A percentile compares a stretch with the other conserved stretches of the same genome.
phyloP scores from a whole-genome alignment of 2,888 invertebrate species.

The Tachystola acroxantha region DNA sequence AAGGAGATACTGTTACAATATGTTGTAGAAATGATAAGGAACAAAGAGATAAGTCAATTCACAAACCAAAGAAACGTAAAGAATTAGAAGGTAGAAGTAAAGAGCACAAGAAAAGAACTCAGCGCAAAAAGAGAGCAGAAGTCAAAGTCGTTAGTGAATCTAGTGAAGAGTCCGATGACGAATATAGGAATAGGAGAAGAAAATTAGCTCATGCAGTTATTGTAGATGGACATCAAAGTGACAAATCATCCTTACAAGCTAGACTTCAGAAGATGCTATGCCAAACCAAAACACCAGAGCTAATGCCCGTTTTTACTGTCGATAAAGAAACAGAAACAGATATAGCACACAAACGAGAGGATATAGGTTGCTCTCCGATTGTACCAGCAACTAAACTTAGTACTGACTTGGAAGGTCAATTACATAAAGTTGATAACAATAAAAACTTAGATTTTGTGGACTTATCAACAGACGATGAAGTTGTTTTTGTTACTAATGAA shows the following conservation, averaged over 20 bases:
- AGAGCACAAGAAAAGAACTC: slow-evolving; percentile 38
- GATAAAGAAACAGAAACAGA: slow-evolving; percentile 20
- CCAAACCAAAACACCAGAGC: slow-evolving; percentile 26
- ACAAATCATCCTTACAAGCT: slow-evolving; percentile 55
- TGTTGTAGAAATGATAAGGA: slow-evolving; percentile 23
- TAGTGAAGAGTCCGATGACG: slow-evolving; percentile 67
- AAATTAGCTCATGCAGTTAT: slow-evolving; percentile 76
- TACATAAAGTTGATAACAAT: slow-evolving; percentile 10
- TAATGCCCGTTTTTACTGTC: slow-evolving; percentile 15
- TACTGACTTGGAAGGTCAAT: slow-evolving; percentile 12
- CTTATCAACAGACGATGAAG: slow-evolving; percentile 36
- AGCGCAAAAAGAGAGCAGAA: slow-evolving; percentile 32
- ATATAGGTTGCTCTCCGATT: slow-evolving; percentile 18
- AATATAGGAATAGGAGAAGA: slow-evolving; percentile 60
- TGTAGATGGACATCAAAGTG: slow-evolving; percentile 49
- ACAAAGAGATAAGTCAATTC: slow-evolving; percentile 33
- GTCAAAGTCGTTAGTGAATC: slow-evolving; percentile 41
- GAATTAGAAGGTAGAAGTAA: slow-evolving; percentile 26
- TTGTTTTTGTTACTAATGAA: neutral
- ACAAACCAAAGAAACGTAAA: slow-evolving; percentile 44
- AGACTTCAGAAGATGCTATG: slow-evolving; percentile 60
- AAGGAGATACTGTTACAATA: slow-evolving; percentile 10
- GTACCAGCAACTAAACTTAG: slow-evolving; percentile 14
- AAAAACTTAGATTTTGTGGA: slow-evolving; percentile 27
- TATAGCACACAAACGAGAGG: slow-evolving; percentile 14